phyloP scores from a whole-genome alignment of 2,113 vertebrate species.

The Daubentonia madagascariensis region DNA sequence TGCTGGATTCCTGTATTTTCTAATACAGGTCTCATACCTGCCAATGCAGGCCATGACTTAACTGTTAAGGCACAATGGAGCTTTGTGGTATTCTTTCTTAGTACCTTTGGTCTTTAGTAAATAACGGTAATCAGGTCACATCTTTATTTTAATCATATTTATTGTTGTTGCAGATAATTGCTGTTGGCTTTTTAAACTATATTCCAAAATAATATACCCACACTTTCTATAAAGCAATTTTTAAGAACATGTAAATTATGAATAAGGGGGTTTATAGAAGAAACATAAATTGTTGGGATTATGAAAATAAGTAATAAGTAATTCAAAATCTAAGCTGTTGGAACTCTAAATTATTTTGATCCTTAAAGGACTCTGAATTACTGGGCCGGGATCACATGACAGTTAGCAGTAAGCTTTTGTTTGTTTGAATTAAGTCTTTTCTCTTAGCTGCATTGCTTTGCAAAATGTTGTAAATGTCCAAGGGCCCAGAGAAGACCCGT shows the following conservation, averaged over 20 bases:
- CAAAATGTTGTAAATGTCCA: no score
- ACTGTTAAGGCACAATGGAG: neutral
- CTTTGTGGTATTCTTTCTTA: neutral
- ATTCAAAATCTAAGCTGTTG: no score
- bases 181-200: neutral
- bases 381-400: no score
- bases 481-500: no score
- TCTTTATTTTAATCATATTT: neutral
- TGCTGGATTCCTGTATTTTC: neutral
- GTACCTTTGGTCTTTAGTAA: neutral
- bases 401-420: no score
- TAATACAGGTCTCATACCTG: neutral
- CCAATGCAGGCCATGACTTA: neutral
- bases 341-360: no score
- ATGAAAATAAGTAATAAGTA: no score
- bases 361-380: no score
- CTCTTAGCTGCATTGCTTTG: no score
- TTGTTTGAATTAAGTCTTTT: no score
- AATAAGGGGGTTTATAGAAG: neutral
- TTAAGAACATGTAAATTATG: neutral
- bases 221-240: neutral
- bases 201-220: neutral
- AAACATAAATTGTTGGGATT: neutral
- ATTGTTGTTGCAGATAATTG: neutral
- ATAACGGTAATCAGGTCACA: neutral